phyloP scores from a whole-genome alignment of 2,888 invertebrate genomes.

The Ommatoiulus sabulosus region DNA sequence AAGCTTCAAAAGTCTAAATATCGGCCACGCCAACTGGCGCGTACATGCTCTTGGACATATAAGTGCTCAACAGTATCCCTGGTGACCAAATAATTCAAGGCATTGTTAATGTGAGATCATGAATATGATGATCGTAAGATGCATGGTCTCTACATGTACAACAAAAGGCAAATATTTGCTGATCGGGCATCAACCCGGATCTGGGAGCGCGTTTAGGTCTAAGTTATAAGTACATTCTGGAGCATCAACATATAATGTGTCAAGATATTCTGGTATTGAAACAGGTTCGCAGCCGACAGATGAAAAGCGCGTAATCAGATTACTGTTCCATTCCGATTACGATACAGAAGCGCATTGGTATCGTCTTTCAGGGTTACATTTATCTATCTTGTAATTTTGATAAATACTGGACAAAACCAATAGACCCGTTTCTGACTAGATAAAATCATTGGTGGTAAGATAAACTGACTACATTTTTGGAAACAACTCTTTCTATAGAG shows the following conservation, averaged over 20 bases:
- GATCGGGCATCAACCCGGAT: neutral
- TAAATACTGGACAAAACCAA: neutral
- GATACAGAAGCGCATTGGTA: neutral
- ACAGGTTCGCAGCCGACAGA: neutral
- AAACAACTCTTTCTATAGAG: neutral
- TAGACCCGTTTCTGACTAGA: neutral
- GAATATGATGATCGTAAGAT: no score
- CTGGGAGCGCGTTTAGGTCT: neutral
- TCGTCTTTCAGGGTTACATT: neutral
- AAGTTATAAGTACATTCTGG: neutral
- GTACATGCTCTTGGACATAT: no score
- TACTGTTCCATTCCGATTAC: neutral
- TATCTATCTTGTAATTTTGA: neutral
- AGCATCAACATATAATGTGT: neutral
- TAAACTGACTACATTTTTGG: neutral
- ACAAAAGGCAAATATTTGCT: neutral
- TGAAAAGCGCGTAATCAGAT: neutral
- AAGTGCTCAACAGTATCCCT: no score
- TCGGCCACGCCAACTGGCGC: no score
- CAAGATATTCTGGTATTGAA: neutral
- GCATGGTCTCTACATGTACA: no score
- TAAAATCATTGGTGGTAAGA: neutral
- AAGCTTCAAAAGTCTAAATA: no score
- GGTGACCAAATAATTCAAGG: no score
- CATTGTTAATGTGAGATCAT: no score